Evolutionary conservation across 2,113 vertebrate species (phyloP).

Genomic region (Acanthochromis polyacanthus): DNA sequence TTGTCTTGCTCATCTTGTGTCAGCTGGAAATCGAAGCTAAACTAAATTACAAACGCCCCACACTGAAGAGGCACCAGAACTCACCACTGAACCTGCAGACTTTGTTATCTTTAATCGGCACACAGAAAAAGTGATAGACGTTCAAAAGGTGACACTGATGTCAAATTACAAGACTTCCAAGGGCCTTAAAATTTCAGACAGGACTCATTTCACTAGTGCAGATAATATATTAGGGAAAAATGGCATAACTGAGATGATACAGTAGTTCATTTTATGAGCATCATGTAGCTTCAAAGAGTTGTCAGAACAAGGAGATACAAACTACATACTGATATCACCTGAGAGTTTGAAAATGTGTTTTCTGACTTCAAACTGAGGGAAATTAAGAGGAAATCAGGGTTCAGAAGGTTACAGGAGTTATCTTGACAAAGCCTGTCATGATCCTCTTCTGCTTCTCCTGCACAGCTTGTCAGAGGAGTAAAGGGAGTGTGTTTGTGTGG

Average conservation of each 20-base stretch:
- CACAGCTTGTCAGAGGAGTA: slow-evolving; percentile 44
- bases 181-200: background rate
- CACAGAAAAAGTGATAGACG: background rate
- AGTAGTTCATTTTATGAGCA: background rate
- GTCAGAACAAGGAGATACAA: slow-evolving; percentile 5
- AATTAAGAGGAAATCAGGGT: slow-evolving; percentile 38
- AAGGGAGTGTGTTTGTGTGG: slow-evolving; percentile 49
- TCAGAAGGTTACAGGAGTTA: slow-evolving; percentile 53
- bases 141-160: background rate
- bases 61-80: background rate
- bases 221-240: background rate
- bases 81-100: background rate
- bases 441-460: slow-evolving; percentile 32
- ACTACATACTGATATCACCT: background rate
- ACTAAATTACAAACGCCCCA: background rate
- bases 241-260: background rate
- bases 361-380: background rate
- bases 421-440: slow-evolving; percentile 47
- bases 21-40: background rate
- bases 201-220: background rate
- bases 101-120: background rate
- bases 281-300: slow-evolving; percentile 24
- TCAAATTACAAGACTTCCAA: background rate
- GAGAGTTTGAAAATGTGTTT: background rate
- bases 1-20: background rate